phyloP scores from a whole-genome alignment of 2,113 vertebrate genomes.

The Ailurus styani region DNA sequence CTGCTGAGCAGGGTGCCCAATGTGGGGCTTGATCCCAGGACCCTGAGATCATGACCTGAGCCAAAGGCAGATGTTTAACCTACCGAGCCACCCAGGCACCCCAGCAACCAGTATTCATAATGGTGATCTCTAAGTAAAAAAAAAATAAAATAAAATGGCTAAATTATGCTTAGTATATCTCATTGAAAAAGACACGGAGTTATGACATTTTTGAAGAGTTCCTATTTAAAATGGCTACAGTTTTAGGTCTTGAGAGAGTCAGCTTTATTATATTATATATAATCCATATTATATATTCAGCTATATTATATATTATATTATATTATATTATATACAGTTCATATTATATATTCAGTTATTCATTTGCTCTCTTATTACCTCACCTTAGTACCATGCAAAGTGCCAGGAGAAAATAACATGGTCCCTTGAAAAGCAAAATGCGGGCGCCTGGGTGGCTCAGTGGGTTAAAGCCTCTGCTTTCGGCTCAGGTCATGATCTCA shows the following conservation, averaged over 20 bases:
- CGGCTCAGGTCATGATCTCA: too few species aligned
- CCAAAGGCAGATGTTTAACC: too few species aligned
- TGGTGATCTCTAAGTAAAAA: neutral
- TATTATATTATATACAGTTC: neutral
- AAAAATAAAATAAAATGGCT: neutral
- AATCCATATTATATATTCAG: neutral
- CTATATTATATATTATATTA: too few species aligned
- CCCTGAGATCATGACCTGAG: too few species aligned
- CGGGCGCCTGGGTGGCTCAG: too few species aligned
- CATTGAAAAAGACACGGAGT: neutral
- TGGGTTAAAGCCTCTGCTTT: too few species aligned
- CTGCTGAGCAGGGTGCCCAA: too few species aligned
- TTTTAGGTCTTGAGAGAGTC: neutral
- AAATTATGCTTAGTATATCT: neutral
- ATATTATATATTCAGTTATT: neutral
- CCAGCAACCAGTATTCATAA: neutral
- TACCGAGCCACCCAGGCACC: neutral
- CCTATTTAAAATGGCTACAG: neutral
- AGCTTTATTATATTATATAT: neutral
- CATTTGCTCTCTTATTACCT: neutral
- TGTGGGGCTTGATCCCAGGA: too few species aligned
- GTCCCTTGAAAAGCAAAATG: neutral
- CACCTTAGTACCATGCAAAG: neutral
- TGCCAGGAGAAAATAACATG: neutral
- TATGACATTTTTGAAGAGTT: neutral